Base-by-base conservation (phyloP, 2,113 vertebrate genomes). In the Poeciliopsis retropinna region DNA sequence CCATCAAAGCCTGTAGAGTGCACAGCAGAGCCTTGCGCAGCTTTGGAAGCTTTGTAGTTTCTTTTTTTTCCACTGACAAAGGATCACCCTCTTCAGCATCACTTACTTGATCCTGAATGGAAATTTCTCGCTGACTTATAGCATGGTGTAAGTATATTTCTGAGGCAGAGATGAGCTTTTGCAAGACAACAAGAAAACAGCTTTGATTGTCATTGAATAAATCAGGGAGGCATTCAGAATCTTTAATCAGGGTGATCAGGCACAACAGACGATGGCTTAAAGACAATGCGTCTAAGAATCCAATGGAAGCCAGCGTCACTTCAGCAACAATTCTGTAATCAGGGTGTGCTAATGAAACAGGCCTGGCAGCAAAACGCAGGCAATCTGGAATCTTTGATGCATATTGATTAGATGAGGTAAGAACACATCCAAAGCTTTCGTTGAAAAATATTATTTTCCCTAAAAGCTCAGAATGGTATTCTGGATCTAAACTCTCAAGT, bases 341-440 rank as follows among this genome's bases (percentile, higher is more conserved):
- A 2, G 96, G 96, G 32, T 85, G 69, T 14, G 88, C 70, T 66
- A 97, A 29, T 0, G 93, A 91, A 54, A 97, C 67, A 0, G 96
- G 94, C 72, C 97, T 95, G 30, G 94, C 79, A 15, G 93, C 91
- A 67, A 83, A 80, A 64, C 73, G 91, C 70, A 97, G 80, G 81
- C 84, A 95, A 73, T 95, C 91, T 1, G 95, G 93, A 25, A 96
- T 1, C 25, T 80, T 39, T 1, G 73, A 67, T 37, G 76, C 13
- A 28, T 76, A 71, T 5, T 47, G 67, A 80, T 82, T 78, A 28
- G 70, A 87, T 77, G 82, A 87, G 30, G 94, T 94, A 64, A 95
- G 60, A 73, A 96, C 41, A 71, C 95, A 96, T 70, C 95, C 95
- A 39, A 94, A 97, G 72, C 81, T 87, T 1, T 83, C 67, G 4